Evolutionary conservation across 2,888 invertebrate genomes (phyloP).

Genomic region (Hesperia comma): DNA sequence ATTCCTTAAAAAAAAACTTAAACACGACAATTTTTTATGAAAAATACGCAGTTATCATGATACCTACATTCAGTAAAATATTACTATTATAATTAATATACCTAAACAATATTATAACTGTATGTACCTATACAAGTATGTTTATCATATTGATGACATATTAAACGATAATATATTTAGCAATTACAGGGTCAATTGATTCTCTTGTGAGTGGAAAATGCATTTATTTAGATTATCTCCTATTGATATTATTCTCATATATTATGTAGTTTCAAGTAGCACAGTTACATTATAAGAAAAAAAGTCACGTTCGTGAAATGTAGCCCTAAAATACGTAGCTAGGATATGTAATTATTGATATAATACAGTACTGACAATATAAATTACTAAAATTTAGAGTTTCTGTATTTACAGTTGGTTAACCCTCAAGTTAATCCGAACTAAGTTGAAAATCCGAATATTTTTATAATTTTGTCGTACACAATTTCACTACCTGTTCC

Average conservation of each 20-base stretch:
- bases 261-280: background rate
- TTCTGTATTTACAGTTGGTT: no score
- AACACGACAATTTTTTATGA: background rate
- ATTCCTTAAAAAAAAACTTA: background rate
- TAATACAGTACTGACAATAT: no score
- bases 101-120: background rate
- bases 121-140: background rate
- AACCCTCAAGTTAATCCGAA: no score
- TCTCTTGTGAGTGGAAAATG: slow-evolving; percentile 29
- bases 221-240: slow-evolving; percentile 24
- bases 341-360: no score
- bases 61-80: background rate
- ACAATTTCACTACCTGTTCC: no score
- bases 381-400: no score
- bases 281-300: no score
- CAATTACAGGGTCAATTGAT: slow-evolving; percentile 30
- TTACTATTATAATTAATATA: background rate
- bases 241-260: background rate
- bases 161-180: background rate
- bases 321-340: no score
- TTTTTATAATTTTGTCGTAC: no score
- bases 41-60: background rate
- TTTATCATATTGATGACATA: background rate
- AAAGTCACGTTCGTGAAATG: no score
- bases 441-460: no score